Evolutionary conservation across 2,797 vertebrate species (phyloP), one percentile per base, ranked within the genome.

Genomic region (Smutsia temminckii): DNA sequence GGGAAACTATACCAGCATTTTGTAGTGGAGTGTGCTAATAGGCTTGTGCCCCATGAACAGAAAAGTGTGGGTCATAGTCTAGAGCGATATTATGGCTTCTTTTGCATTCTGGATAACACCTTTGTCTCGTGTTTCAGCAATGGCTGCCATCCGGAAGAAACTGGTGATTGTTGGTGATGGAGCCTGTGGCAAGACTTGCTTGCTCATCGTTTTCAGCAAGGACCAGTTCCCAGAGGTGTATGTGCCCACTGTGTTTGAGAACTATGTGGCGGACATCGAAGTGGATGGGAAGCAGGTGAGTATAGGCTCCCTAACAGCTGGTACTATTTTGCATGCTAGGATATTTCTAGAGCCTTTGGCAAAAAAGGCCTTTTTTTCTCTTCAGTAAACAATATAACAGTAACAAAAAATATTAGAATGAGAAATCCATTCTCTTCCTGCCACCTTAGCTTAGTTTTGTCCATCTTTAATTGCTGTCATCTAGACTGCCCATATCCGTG

Each of bases 141-240:
- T 99, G 99, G 99, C 99, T 98, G 99, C 99, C 98, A 99, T 99
- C 98, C 99, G 99, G 98, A 99, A 99, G 99, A 99, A 99, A 98
- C 98, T 99, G 98, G 99, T 99, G 97, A 99, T 99, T 94, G 99
- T 99, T 72, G 99, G 99, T 77, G 99, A 99, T 98, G 99, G 99
- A 98, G 99, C 99, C 57, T 99, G 99, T 98, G 99, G 99, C 64
- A 99, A 99, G 98, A 99, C 99, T 90, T 99, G 99, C 98, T 99
- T 99, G 97, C 99, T 99, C 95, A 99, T 99, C 40, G 99, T 99
- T 95, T 99, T 99, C 98, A 99, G 99, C 98, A 99, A 99, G 98
- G 99, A 99, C 98, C 99, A 99, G 98, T 99, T 99, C 97, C 99
- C 99, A 27, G 99, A 99, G 96, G 99, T 99, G 66, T 99, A 99